Percentiles rank a stretch among this genome's conserved stretches.
Evolutionary conservation across 2,113 vertebrate genomes (phyloP).

Genomic region (Mormyrus lacerda): DNA sequence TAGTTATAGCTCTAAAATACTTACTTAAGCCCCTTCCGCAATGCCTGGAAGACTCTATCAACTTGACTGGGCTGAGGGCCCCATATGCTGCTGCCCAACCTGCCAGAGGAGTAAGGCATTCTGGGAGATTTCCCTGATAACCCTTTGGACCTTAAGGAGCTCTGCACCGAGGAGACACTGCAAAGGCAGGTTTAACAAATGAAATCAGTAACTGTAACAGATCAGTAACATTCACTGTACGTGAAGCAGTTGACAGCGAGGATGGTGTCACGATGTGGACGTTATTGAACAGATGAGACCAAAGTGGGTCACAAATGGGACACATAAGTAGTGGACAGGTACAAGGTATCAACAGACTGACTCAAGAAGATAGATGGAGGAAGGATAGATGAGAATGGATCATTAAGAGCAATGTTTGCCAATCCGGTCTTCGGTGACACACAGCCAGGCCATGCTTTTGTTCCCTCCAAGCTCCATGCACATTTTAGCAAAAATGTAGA

Average conservation of each 20-base stretch:
- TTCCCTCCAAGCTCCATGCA: neutral
- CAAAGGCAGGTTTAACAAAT: neutral
- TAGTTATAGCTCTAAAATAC: constrained; percentile 27
- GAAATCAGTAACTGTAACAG: neutral
- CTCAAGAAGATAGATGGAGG: neutral
- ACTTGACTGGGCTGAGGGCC: constrained; percentile 76
- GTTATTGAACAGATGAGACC: neutral
- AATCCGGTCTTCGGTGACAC: neutral
- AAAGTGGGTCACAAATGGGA: neutral
- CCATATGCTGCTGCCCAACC: constrained; percentile 56
- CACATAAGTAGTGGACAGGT: neutral
- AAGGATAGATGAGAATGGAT: neutral
- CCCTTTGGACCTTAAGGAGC: constrained; percentile 69
- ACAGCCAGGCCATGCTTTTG: neutral
- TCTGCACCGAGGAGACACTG: constrained; percentile 53
- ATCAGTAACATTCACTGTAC: neutral
- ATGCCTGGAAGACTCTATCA: constrained; percentile 78
- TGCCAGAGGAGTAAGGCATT: constrained; percentile 59
- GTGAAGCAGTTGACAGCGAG: neutral
- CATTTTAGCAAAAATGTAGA: neutral
- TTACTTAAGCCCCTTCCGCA: constrained; percentile 86
- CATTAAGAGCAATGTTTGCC: neutral
- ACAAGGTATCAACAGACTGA: neutral
- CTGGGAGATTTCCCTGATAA: constrained; percentile 58
- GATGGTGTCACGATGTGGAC: neutral